Evolutionary conservation across 2,797 vertebrate genomes (phyloP), one percentile per base, ranked within the genome.

Genomic region (Bradypodion ventrale): DNA sequence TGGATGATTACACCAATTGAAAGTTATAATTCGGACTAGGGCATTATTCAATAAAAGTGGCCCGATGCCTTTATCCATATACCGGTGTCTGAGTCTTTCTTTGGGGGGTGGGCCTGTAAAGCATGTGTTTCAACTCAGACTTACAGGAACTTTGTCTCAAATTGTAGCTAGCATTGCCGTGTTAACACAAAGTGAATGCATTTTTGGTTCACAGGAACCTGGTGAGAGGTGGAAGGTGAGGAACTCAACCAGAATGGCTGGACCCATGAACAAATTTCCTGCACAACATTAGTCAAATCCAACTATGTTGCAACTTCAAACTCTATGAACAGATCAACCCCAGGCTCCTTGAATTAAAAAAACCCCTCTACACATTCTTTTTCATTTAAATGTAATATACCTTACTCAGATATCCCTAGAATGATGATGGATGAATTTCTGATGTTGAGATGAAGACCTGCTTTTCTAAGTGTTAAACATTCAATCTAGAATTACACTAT

Each of bases 101-200:
- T n/a, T n/a, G n/a, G n/a, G n/a, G n/a, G n/a, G n/a, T n/a, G n/a
- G n/a, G n/a, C n/a, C n/a, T n/a, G n/a, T n/a, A n/a, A 80, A 84
- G 87, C 92, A 90, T 91, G 89, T 94, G 94, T 93, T 94, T 94
- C 90, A 89, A 93, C 91, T 94, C 93, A 92, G 85, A 81, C 88
- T 82, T 89, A 84, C 87, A 92, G 91, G 92, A 92, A 90, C 83
- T 89, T 90, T 65, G 85, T 89, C 92, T 93, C 87, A 83, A 87
- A 91, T 83, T 25, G 72, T 83, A 92, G 90, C 90, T 88, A 90
- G 86, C 82, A 79, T 88, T 70, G 88, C 92, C 89, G 87, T 89
- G 85, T 88, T 93, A 91, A 89, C 87, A 75, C 44, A 52, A 82
- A 75, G 87, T 88, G 49, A 52, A 79, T 85, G 74, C 29, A 91